A percentile compares a stretch with the other conserved stretches of the same genome.
Evolutionary conservation across 2,797 vertebrate genomes (phyloP).

Genomic region (Anisognathus igniventris): DNA sequence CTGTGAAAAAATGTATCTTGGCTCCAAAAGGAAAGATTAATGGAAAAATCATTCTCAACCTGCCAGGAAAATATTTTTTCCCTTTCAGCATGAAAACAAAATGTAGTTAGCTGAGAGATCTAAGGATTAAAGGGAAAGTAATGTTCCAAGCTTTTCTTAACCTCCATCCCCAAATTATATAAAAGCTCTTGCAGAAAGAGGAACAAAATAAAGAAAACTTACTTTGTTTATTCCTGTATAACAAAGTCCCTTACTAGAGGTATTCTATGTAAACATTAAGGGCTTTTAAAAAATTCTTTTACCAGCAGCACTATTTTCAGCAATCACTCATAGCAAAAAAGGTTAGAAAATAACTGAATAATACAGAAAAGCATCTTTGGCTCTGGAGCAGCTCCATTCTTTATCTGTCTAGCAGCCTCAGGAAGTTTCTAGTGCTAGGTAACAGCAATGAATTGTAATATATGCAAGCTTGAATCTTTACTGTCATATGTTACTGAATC

Average conservation of each 20-base stretch:
- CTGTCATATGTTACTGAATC: not conserved
- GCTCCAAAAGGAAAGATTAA: conserved; percentile 54
- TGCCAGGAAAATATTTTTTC: conserved; percentile 67
- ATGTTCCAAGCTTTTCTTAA: not conserved
- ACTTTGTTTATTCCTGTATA: not conserved
- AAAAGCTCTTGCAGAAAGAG: not conserved
- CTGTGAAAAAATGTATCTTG: conserved; percentile 50
- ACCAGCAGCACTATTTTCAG: not conserved
- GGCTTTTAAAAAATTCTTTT: not conserved
- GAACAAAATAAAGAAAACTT: not conserved
- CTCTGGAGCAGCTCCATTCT: not conserved
- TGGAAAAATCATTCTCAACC: conserved; percentile 60
- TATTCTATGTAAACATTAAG: not conserved
- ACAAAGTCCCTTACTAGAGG: not conserved
- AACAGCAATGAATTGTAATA: not conserved
- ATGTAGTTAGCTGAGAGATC: conserved; percentile 23
- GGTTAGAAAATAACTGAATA: not conserved
- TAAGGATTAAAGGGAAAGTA: conserved; percentile 39
- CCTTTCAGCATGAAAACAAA: conserved; percentile 65
- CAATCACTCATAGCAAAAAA: not conserved
- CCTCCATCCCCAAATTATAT: not conserved
- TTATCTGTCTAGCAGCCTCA: not conserved
- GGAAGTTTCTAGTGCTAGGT: not conserved
- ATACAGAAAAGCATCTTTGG: not conserved
- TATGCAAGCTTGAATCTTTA: not conserved